Evolutionary conservation across 2,888 invertebrate genomes (phyloP).

Genomic region (Patella caerulea): DNA sequence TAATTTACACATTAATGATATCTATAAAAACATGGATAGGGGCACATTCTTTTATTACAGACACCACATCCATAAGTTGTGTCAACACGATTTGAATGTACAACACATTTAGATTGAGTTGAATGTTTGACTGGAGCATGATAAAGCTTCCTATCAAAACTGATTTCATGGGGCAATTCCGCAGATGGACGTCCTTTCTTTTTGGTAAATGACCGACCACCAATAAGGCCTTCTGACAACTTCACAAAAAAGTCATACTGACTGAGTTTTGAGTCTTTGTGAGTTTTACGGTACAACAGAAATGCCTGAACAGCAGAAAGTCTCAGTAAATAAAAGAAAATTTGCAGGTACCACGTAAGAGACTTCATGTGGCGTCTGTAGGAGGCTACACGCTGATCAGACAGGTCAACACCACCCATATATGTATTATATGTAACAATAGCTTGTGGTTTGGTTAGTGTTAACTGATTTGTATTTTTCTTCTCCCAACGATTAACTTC

Average conservation of each 20-base stretch:
- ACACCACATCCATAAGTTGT: slow-evolving; percentile 2
- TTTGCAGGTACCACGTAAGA: slow-evolving; percentile 8
- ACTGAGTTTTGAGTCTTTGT: not conserved
- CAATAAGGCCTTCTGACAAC: not conserved
- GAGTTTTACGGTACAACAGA: not conserved
- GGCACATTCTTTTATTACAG: not conserved
- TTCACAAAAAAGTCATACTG: not conserved
- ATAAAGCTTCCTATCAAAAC: not conserved
- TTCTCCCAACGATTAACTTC: too few species aligned
- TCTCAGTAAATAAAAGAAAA: slow-evolving; percentile 6
- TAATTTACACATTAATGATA: not conserved
- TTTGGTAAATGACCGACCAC: not conserved
- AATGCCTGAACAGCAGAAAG: slow-evolving; percentile 8
- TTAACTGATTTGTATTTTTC: not conserved
- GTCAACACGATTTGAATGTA: not conserved
- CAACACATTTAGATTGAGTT: not conserved
- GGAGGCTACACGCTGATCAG: slow-evolving; percentile 1
- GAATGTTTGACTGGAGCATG: not conserved
- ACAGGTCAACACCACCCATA: slow-evolving; percentile 7
- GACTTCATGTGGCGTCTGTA: slow-evolving; percentile 5
- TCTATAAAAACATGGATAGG: too few species aligned
- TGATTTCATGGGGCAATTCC: not conserved
- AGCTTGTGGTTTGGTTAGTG: not conserved
- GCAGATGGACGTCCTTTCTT: slow-evolving; percentile 8
- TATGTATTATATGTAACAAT: slow-evolving; percentile 1